phyloP scores from a whole-genome alignment of 2,113 vertebrate species.

The Heteronetta atricapilla region DNA sequence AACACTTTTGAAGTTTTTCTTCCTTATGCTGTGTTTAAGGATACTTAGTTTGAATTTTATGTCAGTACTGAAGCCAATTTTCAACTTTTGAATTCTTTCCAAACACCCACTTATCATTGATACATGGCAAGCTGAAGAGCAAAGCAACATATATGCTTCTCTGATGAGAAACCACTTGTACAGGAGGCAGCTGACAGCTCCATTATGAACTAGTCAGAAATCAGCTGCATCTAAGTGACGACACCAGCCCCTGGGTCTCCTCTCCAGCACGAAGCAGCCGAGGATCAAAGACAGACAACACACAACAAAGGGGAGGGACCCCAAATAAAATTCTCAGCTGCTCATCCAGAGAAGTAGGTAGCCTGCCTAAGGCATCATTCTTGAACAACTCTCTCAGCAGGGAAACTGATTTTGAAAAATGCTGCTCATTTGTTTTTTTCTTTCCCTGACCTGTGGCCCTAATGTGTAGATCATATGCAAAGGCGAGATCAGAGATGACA shows the following conservation, averaged over 20 bases:
- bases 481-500: conserved; percentile 50
- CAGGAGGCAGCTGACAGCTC: conserved; percentile 16
- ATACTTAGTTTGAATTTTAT: not conserved
- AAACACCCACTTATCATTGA: not conserved
- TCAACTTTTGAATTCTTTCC: not conserved
- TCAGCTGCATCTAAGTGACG: not conserved
- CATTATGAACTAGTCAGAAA: not conserved
- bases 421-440: conserved; percentile 42
- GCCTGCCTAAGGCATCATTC: conserved; percentile 28
- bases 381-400: not conserved
- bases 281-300: not conserved
- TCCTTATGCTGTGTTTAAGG: not conserved
- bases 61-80: not conserved
- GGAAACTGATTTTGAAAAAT: conserved; percentile 49
- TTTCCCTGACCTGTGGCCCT: not conserved
- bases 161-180: not conserved
- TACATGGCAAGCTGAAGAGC: not conserved
- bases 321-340: conserved; percentile 2
- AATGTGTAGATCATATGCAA: conserved; percentile 16
- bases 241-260: not conserved
- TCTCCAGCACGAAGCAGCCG: not conserved
- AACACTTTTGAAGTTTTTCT: accelerated
- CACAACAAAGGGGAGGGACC: not conserved
- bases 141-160: not conserved
- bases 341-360: not conserved